These are phyloP conservation scores for Eospalax fontanierii DNA, from an alignment of 2,797 vertebrate species.

Conservation along the genomic window DNA sequence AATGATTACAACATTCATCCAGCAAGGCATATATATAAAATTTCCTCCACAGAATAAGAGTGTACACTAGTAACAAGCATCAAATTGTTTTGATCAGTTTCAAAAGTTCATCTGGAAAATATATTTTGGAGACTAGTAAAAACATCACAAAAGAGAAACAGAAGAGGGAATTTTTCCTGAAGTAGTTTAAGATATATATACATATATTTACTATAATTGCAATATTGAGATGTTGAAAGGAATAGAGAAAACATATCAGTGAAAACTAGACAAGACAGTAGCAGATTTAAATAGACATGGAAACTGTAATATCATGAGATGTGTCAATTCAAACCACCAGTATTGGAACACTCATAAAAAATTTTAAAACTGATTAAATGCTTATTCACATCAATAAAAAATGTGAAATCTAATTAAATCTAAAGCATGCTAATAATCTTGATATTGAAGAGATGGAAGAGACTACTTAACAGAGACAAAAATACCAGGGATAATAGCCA, in stretches of 20 bases:
- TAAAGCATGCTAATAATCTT: slow-evolving; percentile 53
- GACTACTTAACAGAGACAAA: slow-evolving; percentile 25
- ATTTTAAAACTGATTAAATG: slow-evolving; percentile 61
- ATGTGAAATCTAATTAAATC: slow-evolving; percentile 47
- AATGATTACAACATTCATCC: not conserved
- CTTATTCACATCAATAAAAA: slow-evolving; percentile 56
- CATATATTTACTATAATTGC: not conserved
- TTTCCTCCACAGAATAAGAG: not conserved
- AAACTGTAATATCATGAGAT: slow-evolving; percentile 58
- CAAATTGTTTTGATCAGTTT: slow-evolving; percentile 14
- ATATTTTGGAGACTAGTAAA: not conserved
- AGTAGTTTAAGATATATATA: not conserved
- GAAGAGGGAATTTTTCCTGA: not conserved
- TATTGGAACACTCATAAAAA: slow-evolving; percentile 15
- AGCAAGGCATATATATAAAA: not conserved
- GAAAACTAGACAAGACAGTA: not conserved
- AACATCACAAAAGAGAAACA: not conserved
- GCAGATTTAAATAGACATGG: slow-evolving; percentile 13
- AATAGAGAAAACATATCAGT: slow-evolving; percentile 33
- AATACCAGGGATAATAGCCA: slow-evolving; percentile 45
- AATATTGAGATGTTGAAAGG: not conserved
- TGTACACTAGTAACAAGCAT: not conserved
- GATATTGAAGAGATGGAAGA: slow-evolving; percentile 28
- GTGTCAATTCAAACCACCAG: slow-evolving; percentile 6
- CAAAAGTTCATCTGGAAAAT: slow-evolving; percentile 15